Percentiles rank a stretch among this genome's conserved stretches.
phyloP scores from a whole-genome alignment of 2,797 vertebrate species.

The Liasis olivaceus region DNA sequence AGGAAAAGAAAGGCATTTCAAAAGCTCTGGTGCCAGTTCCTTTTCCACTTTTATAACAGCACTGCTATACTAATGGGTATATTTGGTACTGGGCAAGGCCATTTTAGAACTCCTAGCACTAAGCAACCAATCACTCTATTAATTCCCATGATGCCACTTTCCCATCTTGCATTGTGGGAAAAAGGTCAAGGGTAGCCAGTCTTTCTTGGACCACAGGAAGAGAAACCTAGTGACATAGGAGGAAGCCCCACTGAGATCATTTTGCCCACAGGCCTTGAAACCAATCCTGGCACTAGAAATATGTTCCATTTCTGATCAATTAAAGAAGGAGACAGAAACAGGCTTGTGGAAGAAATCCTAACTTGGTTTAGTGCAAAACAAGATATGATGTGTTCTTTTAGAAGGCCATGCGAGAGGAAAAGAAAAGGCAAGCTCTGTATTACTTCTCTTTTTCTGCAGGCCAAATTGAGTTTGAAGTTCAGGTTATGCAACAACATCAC shows the following conservation, averaged over 20 bases:
- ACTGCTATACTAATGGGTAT: not conserved
- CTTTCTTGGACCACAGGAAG: not conserved
- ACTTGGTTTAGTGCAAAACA: not conserved
- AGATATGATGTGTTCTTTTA: not conserved
- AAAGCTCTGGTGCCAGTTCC: not conserved
- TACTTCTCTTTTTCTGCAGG: conserved; percentile 11
- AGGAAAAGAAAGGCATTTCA: not conserved
- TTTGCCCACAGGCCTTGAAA: not conserved
- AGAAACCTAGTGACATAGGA: not conserved
- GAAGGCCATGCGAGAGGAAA: not conserved
- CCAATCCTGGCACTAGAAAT: not conserved
- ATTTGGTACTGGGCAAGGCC: not conserved
- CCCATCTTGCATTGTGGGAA: not conserved
- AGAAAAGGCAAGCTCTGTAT: conserved; percentile 30
- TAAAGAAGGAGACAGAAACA: not conserved
- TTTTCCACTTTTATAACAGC: not conserved
- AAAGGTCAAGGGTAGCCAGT: not conserved
- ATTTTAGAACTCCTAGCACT: not conserved
- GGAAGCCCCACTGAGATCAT: not conserved
- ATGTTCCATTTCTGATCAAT: not conserved
- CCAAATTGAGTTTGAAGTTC: conserved; percentile 64
- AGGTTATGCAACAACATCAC: conserved; percentile 74
- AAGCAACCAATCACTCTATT: not conserved
- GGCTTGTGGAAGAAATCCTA: conserved; percentile 21
- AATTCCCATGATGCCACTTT: not conserved